Evolutionary conservation across 2,113 vertebrate species (phyloP).

Genomic region (Bucco capensis): DNA sequence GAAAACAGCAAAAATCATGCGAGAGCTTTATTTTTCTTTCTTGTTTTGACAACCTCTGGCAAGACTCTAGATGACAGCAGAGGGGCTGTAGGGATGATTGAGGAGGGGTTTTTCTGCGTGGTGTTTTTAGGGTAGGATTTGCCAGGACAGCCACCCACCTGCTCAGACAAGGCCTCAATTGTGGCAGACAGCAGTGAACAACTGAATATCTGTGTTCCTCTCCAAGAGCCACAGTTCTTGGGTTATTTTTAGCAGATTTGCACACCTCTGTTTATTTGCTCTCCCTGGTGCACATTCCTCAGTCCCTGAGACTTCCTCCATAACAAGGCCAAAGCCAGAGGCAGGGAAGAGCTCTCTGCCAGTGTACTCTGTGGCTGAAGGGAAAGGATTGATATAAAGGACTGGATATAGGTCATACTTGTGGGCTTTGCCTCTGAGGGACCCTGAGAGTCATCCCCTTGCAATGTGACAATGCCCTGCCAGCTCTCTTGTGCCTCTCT

Average conservation of each 20-base stretch:
- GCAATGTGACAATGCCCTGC: not conserved
- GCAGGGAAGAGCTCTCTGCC: not conserved
- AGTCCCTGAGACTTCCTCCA: not conserved
- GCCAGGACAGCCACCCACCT: constrained; percentile 63
- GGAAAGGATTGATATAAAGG: not conserved
- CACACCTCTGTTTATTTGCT: constrained; percentile 63
- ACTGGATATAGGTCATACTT: not conserved
- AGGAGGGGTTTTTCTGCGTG: constrained; percentile 6
- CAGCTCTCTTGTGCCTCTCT: not conserved
- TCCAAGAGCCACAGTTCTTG: not conserved
- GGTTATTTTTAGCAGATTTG: constrained; percentile 62
- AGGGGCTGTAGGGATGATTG: constrained; percentile 13
- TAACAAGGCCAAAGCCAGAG: not conserved
- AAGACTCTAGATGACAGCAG: constrained; percentile 49
- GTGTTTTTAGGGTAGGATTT: not conserved
- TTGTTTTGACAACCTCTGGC: constrained; percentile 57
- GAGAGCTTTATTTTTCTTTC: constrained; percentile 42
- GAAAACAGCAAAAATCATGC: not conserved
- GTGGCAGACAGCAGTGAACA: constrained; percentile 7
- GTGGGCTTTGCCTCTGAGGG: not conserved
- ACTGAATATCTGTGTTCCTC: constrained; percentile 6
- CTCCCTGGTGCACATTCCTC: constrained; percentile 49
- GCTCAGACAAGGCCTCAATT: constrained; percentile 60
- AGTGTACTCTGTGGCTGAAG: rapidly evolving
- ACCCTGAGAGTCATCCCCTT: not conserved